Conservation (phyloP, 2,797 vertebrate genomes). For the Hapalemur alaotrensis region DNA sequence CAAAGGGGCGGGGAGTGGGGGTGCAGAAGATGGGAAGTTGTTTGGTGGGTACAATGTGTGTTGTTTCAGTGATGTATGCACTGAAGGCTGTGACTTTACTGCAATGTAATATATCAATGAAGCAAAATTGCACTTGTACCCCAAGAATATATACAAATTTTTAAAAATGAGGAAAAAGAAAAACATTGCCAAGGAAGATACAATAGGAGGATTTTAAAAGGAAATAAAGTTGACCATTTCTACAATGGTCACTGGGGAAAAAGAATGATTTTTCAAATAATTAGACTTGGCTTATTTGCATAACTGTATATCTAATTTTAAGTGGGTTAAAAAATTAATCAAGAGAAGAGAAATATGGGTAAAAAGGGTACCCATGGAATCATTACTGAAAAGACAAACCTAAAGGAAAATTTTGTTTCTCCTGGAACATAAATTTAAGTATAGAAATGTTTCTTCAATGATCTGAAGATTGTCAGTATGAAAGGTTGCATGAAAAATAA, state of each 20-base stretch:
- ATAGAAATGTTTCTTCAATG: constrained; percentile 34
- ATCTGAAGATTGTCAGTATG: not conserved
- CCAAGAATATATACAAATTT: too few relatives aligned
- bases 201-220: too few relatives aligned
- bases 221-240: too few relatives aligned
- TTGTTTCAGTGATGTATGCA: too few relatives aligned
- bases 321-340: not conserved
- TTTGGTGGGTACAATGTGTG: too few relatives aligned
- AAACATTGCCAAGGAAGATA: too few relatives aligned
- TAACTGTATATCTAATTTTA: not conserved
- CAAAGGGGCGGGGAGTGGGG: too few relatives aligned
- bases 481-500: not conserved
- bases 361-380: not conserved
- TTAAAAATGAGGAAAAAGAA: too few relatives aligned
- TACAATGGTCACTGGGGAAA: not conserved
- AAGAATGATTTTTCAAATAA: not conserved
- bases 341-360: not conserved
- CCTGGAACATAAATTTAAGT: not conserved
- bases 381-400: constrained; percentile 6
- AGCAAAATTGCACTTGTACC: too few relatives aligned
- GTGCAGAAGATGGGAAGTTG: too few relatives aligned
- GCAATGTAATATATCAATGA: too few relatives aligned
- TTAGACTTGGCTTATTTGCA: not conserved
- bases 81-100: too few relatives aligned
- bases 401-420: not conserved